Evolutionary conservation across 2,888 invertebrate genomes (phyloP).

Genomic region (Brenthis daphne): DNA sequence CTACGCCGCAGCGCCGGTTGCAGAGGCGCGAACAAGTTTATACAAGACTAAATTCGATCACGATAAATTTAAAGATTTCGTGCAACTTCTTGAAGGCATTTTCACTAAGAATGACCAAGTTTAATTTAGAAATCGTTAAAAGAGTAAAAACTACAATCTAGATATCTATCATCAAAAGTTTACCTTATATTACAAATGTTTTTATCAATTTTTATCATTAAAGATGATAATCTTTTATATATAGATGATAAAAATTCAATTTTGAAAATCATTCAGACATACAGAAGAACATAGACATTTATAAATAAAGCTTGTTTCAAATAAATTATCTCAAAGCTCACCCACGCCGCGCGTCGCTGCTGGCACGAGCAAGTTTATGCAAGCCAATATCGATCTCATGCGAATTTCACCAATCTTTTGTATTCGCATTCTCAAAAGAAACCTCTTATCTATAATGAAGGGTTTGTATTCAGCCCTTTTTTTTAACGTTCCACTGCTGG

Average conservation of each 20-base stretch:
- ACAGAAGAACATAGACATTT: not conserved
- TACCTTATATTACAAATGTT: too few species aligned
- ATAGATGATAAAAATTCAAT: not conserved
- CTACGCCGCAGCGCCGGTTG: slow-evolving; percentile 7
- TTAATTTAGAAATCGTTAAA: too few species aligned
- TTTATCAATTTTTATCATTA: too few species aligned
- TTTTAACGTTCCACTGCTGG: too few species aligned
- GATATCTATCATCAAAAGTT: too few species aligned
- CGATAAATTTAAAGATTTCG: slow-evolving; percentile 4
- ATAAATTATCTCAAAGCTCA: slow-evolving; percentile 20
- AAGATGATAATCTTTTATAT: too few species aligned
- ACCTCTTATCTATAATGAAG: not conserved
- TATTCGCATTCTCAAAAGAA: not conserved
- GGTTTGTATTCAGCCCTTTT: too few species aligned
- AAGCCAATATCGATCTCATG: slow-evolving; percentile 24
- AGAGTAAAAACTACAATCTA: too few species aligned
- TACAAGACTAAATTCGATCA: slow-evolving; percentile 15
- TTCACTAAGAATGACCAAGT: not conserved
- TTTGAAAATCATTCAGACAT: not conserved
- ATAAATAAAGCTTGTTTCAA: slow-evolving; percentile 20
- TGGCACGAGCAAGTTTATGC: slow-evolving; percentile 32
- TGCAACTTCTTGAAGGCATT: not conserved
- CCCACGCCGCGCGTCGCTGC: slow-evolving; percentile 29
- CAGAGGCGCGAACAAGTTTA: slow-evolving; percentile 19
- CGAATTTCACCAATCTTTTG: slow-evolving; percentile 10